These are phyloP conservation scores for Ochropleura plecta DNA, from an alignment of 2,888 invertebrate species.

Conservation along the genomic window DNA sequence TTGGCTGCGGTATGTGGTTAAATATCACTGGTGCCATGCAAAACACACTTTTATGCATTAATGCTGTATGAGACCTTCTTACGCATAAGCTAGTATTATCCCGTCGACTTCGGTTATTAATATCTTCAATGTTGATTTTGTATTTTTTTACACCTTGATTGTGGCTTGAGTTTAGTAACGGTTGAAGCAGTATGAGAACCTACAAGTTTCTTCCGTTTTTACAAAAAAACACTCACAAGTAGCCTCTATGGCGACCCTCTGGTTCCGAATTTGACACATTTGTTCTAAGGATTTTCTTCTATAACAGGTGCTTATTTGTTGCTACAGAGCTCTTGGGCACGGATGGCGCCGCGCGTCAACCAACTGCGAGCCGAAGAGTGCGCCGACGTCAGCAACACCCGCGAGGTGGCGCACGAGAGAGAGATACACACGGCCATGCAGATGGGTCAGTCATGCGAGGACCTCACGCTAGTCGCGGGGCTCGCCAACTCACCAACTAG, in stretches of 20 bases:
- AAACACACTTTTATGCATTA: too few relatives aligned
- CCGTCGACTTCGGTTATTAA: too few relatives aligned
- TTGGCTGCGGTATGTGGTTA: too few relatives aligned
- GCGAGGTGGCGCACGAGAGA: conserved; percentile 97
- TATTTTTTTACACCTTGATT: neutral
- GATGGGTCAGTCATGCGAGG: conserved; percentile 98
- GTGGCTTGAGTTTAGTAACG: neutral
- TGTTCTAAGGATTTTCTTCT: conserved; percentile 15
- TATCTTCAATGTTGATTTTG: neutral
- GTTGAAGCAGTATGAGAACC: neutral
- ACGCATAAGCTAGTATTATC: too few relatives aligned
- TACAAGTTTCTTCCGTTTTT: neutral
- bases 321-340: conserved; percentile 89
- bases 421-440: conserved; percentile 97
- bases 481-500: conserved; percentile 90
- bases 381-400: conserved; percentile 94
- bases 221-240: neutral
- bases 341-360: conserved; percentile 95
- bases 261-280: neutral
- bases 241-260: neutral
- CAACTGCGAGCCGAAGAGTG: conserved; percentile 97
- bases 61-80: too few relatives aligned
- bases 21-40: too few relatives aligned
- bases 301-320: conserved; percentile 52
- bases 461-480: conserved; percentile 91